Evolutionary conservation across 2,797 vertebrate species (phyloP).

Genomic region (Sparus aurata): DNA sequence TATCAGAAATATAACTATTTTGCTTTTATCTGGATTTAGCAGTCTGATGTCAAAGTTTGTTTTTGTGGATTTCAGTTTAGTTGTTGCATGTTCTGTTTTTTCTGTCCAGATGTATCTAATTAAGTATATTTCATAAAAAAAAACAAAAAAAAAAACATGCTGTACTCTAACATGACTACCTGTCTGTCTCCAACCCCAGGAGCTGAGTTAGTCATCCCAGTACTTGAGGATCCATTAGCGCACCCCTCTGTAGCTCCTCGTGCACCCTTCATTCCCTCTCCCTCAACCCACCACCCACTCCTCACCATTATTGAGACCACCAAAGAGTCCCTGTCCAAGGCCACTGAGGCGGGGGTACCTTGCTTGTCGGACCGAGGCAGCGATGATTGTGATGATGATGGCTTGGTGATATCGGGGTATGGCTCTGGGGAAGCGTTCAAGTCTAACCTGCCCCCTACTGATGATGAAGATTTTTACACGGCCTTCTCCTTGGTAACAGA

Average conservation of each 20-base stretch:
- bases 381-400: slow-evolving; percentile 99
- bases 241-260: slow-evolving; percentile 96
- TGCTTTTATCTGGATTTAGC: slow-evolving; percentile 14
- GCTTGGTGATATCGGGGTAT: slow-evolving; percentile 99
- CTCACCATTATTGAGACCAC: slow-evolving; percentile 99
- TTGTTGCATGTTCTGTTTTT: slow-evolving; percentile 17
- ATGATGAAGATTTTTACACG: slow-evolving; percentile 99
- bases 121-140: neutral
- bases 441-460: slow-evolving; percentile 99
- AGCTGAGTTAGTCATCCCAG: slow-evolving; percentile 98
- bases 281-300: slow-evolving; percentile 97
- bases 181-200: slow-evolving; percentile 90
- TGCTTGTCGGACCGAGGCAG: slow-evolving; percentile 99
- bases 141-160: neutral
- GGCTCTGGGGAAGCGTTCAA: slow-evolving; percentile 99
- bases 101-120: neutral
- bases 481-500: slow-evolving; percentile 99
- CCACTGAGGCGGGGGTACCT: slow-evolving; percentile 99
- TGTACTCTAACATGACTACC: slow-evolving; percentile 74
- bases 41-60: slow-evolving; percentile 9
- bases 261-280: slow-evolving; percentile 97
- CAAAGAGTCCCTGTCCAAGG: slow-evolving; percentile 99
- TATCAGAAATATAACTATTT: neutral
- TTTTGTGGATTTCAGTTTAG: neutral
- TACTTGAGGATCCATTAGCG: slow-evolving; percentile 98